Base-by-base conservation (phyloP, 2,888 invertebrate species). In the Amblyjoppa fuscipennis region DNA sequence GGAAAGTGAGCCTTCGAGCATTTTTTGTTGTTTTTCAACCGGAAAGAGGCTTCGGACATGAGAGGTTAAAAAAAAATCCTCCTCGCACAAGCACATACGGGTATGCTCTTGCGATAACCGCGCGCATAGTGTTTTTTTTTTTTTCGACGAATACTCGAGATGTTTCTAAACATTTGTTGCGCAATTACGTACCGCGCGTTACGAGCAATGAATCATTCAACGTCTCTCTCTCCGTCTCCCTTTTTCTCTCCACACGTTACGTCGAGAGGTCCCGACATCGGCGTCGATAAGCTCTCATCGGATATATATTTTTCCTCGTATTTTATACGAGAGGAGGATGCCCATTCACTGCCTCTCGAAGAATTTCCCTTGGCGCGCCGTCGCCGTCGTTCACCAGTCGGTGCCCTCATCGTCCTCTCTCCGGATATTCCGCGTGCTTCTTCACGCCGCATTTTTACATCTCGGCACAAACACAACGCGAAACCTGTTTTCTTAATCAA, bases 401-500 rank as follows among this genome's bases (percentile, higher is more conserved):
- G 31, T 64, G 64, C 45, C 25, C 20, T 49, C 66, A 3, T 53
- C 68, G 53, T 77, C 74, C 25, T 81, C 81, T 73, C 78, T 79
- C 79, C 61, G 61, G 56, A 81, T 80, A 76, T 81, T 83, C 80
- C 80, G 45, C 73, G 51, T 59, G 74, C 31, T 68, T 59, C 75
- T 56, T 59, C 76, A 64, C 45, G 51, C 31, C 31, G 70, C 81
- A 73, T 74, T 74, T 74, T 74, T 68, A 68, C 68, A 74, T 59
- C 77, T 74, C 64, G 74, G 75, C 86, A 79, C 81, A 81, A 83
- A 85, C 77, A 68, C 71, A 69, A 61, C 76, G 77, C 74, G 77
- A 78, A 86, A 85, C 85, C 85, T 83, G 85, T 85, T 85, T 85
- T 85, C 85, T 85, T 83, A 85, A 85, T 85, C 85, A 83, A 85